These are phyloP conservation scores for Syrista parreyssii DNA, from an alignment of 2,888 invertebrate genomes.

Conservation along the genomic window DNA sequence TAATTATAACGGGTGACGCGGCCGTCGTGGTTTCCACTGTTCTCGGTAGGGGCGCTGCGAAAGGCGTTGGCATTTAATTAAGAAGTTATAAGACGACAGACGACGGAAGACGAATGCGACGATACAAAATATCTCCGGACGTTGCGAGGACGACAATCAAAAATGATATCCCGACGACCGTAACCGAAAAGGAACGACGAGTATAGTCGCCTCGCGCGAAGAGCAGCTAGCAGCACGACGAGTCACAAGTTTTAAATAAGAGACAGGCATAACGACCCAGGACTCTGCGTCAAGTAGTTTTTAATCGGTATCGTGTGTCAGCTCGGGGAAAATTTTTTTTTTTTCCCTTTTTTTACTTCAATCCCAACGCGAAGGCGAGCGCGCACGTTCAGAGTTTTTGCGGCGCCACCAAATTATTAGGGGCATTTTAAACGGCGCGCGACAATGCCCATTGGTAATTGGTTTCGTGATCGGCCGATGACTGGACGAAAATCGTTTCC, in stretches of 20 bases:
- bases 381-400: slow-evolving; percentile 1
- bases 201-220: too few relatives aligned
- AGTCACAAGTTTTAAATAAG: neutral
- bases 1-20: slow-evolving; percentile 5
- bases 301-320: neutral
- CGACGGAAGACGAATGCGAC: neutral
- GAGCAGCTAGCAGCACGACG: too few relatives aligned
- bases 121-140: neutral
- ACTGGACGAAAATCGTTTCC: neutral
- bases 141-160: neutral
- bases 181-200: neutral
- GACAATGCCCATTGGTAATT: slow-evolving; percentile 6
- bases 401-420: slow-evolving; percentile 7
- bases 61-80: neutral
- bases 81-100: neutral
- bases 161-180: neutral
- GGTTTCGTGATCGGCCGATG: slow-evolving; percentile 1
- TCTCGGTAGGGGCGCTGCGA: neutral
- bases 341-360: neutral
- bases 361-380: neutral
- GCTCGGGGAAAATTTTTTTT: too few relatives aligned
- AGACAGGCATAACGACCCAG: neutral
- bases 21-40: neutral
- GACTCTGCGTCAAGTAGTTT: neutral
- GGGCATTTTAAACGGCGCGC: slow-evolving; percentile 1